phyloP scores from a whole-genome alignment of 2,888 invertebrate genomes.

The Iphiclides podalirius region DNA sequence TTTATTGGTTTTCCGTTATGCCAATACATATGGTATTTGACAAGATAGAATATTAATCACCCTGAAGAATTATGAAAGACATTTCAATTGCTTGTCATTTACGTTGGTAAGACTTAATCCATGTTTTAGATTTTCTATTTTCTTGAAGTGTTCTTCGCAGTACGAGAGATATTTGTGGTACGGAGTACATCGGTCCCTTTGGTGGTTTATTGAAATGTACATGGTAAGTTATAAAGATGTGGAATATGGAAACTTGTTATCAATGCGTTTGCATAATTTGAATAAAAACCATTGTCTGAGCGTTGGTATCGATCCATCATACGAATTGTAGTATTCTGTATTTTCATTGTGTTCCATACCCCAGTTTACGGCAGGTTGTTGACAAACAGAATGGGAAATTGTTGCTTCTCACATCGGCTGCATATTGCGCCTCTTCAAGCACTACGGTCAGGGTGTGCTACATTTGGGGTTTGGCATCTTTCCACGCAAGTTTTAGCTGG shows the following conservation, averaged over 20 bases:
- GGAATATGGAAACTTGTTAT: conserved; percentile 7
- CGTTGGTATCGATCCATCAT: neutral
- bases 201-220: neutral
- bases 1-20: too few species aligned
- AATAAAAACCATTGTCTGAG: conserved; percentile 5
- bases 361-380: too few species aligned
- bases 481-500: too few species aligned
- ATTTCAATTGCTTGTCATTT: neutral
- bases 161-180: conserved; percentile 4
- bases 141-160: conserved; percentile 14
- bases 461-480: too few species aligned
- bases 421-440: too few species aligned
- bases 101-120: conserved; percentile 7
- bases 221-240: conserved; percentile 17
- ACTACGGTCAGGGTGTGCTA: too few species aligned
- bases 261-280: conserved; percentile 7
- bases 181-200: conserved; percentile 6
- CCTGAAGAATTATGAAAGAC: neutral
- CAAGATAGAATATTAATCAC: too few species aligned
- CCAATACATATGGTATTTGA: too few species aligned
- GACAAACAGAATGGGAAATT: too few species aligned
- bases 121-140: conserved; percentile 3
- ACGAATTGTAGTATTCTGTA: neutral
- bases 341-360: neutral
- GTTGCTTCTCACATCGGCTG: too few species aligned